A percentile compares a stretch with the other conserved stretches of the same genome.
Evolutionary conservation across 2,797 vertebrate genomes (phyloP).

Genomic region (Pyrocephalus nanus): DNA sequence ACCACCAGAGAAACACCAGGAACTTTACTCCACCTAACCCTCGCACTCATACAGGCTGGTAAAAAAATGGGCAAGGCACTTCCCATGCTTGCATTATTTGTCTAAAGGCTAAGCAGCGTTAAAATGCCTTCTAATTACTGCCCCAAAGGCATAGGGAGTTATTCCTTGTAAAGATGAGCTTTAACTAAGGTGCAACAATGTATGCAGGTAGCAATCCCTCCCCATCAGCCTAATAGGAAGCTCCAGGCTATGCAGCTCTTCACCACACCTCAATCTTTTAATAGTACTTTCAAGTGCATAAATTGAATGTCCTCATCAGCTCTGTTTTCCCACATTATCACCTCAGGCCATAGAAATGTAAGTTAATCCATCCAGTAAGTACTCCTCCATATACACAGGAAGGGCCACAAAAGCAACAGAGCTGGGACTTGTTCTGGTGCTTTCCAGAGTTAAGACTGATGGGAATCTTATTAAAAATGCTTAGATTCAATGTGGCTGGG

Average conservation of each 20-base stretch:
- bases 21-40: background rate
- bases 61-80: background rate
- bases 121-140: background rate
- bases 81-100: background rate
- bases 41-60: background rate
- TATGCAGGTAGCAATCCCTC: background rate
- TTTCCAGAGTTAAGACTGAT: background rate
- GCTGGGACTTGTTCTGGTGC: background rate
- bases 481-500: background rate
- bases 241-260: background rate
- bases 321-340: conserved; percentile 1
- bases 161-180: background rate
- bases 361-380: background rate
- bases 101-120: background rate
- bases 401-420: background rate
- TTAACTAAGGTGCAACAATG: background rate
- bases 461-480: background rate
- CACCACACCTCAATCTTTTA: background rate
- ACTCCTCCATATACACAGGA: background rate
- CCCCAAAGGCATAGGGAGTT: background rate
- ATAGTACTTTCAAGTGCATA: background rate
- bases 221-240: background rate
- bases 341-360: background rate
- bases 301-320: background rate
- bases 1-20: background rate